Conservation (phyloP, 2,113 vertebrate species). For the Tetrax tetrax region DNA sequence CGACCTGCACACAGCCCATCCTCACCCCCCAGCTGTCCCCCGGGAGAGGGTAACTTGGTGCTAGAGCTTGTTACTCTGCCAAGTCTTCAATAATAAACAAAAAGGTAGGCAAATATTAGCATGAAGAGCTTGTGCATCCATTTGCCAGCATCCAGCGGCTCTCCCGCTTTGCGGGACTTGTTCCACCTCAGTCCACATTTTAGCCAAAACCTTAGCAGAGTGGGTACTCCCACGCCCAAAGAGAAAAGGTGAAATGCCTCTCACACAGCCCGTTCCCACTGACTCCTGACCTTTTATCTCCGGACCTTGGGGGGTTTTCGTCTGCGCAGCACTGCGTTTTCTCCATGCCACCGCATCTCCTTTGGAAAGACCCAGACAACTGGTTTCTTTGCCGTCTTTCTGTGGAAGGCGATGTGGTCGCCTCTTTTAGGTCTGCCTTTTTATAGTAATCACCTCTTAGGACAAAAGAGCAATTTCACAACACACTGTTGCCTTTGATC, state of each 20-base stretch:
- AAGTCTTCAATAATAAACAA: background rate
- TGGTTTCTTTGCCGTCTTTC: background rate
- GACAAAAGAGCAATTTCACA: background rate
- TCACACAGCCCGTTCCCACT: accelerated
- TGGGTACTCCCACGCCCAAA: background rate
- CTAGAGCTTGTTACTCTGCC: background rate
- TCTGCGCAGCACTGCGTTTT: background rate
- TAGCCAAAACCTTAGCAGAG: background rate
- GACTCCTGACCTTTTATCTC: conserved; percentile 17
- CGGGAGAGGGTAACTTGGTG: background rate
- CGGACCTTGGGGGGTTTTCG: background rate
- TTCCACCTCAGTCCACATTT: background rate
- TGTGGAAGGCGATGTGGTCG: background rate
- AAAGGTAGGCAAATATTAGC: background rate
- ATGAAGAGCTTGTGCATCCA: background rate
- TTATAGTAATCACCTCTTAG: background rate
- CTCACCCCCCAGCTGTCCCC: background rate
- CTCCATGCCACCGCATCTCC: background rate
- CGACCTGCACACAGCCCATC: background rate
- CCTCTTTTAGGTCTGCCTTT: background rate
- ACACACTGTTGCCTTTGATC: background rate
- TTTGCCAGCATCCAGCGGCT: background rate
- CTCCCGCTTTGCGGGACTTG: background rate
- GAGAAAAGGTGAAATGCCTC: background rate
- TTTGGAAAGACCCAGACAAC: background rate